Conservation (phyloP, 2,888 invertebrate genomes). For the Diadromus collaris region DNA sequence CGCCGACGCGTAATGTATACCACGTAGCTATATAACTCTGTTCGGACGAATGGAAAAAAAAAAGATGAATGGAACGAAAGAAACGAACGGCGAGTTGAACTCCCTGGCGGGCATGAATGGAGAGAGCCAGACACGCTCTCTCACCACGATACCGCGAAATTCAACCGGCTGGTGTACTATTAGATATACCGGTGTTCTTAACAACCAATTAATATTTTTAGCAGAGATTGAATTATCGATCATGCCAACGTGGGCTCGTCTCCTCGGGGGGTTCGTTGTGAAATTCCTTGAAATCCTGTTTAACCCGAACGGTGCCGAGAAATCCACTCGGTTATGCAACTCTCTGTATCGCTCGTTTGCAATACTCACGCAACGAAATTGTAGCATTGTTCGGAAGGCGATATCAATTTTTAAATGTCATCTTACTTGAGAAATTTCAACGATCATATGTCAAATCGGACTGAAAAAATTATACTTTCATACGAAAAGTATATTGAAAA, state of each 20-base stretch:
- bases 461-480: background rate
- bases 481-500: background rate
- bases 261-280: constrained; percentile 30
- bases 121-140: background rate
- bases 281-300: constrained; percentile 37
- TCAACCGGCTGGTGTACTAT: background rate
- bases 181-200: constrained; percentile 9
- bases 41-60: background rate
- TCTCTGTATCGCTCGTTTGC: background rate
- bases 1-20: constrained; percentile 15
- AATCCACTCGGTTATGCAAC: constrained; percentile 4
- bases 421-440: background rate
- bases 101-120: constrained; percentile 36
- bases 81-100: constrained; percentile 21
- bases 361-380: background rate
- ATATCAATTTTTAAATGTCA: background rate
- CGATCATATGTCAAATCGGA: background rate
- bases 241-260: constrained; percentile 31
- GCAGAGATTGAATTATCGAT: constrained; percentile 37
- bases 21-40: background rate
- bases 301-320: constrained; percentile 23
- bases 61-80: constrained; percentile 38
- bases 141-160: constrained; percentile 25
- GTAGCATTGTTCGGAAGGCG: constrained; percentile 1
- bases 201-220: constrained; percentile 41